phyloP scores from a whole-genome alignment of 2,113 vertebrate genomes.

The Bothrops jararaca region DNA sequence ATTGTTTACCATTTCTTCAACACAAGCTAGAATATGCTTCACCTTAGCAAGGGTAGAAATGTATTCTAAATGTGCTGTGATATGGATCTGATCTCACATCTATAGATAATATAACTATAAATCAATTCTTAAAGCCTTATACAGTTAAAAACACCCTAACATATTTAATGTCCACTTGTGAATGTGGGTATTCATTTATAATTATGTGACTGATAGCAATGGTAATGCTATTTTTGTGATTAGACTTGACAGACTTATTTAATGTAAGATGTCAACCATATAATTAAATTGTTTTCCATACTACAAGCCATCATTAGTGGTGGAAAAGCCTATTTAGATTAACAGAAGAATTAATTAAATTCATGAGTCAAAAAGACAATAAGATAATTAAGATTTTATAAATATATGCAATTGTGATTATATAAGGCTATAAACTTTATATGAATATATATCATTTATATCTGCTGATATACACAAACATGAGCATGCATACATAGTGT shows the following conservation, averaged over 20 bases:
- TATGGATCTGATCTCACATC: not conserved
- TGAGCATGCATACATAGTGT: not conserved
- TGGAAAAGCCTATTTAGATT: conserved; percentile 10
- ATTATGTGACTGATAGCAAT: not conserved
- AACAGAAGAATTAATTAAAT: conserved; percentile 19
- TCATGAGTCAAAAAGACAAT: conserved; percentile 2
- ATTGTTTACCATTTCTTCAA: not conserved
- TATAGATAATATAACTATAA: not conserved
- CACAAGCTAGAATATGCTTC: not conserved
- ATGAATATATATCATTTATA: not conserved
- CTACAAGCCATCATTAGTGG: conserved; percentile 7
- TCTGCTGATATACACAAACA: not conserved
- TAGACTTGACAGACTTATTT: conserved; percentile 5
- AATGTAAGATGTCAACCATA: conserved; percentile 10
- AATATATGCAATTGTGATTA: not conserved
- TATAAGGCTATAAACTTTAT: not conserved
- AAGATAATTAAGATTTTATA: not conserved
- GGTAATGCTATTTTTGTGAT: not conserved
- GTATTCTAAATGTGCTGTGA: not conserved
- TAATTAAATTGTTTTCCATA: conserved; percentile 12
- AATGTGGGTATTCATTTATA: not conserved
- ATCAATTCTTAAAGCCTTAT: not conserved
- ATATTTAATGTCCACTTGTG: not conserved
- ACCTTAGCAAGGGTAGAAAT: not conserved
- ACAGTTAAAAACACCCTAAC: not conserved